Conservation (phyloP, 37 sponge, comb jelly and placozoan species). For the Axinella damicornis region DNA sequence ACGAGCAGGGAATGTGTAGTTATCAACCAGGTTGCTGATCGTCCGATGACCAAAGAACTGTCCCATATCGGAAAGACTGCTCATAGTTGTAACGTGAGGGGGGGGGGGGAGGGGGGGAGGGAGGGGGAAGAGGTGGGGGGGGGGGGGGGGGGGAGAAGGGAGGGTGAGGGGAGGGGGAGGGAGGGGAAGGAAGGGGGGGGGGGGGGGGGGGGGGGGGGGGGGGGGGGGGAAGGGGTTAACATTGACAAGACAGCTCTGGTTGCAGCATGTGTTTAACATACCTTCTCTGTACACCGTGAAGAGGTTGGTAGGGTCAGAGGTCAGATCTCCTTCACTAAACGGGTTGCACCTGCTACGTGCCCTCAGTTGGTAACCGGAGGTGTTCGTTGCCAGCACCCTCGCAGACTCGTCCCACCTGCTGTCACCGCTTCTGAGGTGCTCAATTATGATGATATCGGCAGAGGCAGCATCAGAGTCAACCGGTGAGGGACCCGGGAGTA, state of each 20-base stretch:
- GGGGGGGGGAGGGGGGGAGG: no score
- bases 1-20: constrained; percentile 18
- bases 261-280: not conserved
- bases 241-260: not conserved
- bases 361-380: not conserved
- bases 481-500: not conserved
- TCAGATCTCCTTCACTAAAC: not conserved
- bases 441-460: not conserved
- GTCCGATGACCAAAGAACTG: not conserved
- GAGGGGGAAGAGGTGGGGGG: no score
- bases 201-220: not conserved
- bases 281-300: not conserved
- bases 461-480: not conserved
- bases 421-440: not conserved
- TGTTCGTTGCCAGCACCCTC: not conserved
- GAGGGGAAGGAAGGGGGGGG: no score
- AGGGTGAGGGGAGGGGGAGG: no score
- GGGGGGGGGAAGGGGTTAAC: not conserved
- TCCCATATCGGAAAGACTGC: not conserved
- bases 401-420: not conserved
- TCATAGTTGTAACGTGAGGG: constrained; percentile 3
- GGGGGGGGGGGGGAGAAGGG: no score
- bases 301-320: not conserved
- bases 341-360: not conserved
- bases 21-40: not conserved